Evolutionary conservation across 2,113 vertebrate species (phyloP).

Genomic region (Oreotragus oreotragus): DNA sequence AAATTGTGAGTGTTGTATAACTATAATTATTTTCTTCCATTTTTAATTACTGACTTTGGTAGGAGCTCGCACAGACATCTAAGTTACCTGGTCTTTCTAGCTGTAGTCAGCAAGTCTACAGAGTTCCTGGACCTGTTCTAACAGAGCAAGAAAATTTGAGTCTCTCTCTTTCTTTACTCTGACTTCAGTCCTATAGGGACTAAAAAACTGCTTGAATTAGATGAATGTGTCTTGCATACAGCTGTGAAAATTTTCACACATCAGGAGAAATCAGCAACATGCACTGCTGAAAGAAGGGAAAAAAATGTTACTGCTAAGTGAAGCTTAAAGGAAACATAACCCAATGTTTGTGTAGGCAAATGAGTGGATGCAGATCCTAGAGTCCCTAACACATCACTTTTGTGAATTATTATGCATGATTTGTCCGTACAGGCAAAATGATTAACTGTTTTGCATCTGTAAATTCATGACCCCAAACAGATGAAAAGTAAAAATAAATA

Average conservation of each 20-base stretch:
- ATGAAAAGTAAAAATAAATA: constrained; percentile 27
- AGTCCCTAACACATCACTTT: neutral
- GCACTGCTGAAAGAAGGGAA: neutral
- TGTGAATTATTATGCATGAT: constrained; percentile 9
- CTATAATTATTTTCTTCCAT: neutral
- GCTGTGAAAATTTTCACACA: constrained; percentile 67
- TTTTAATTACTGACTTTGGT: neutral
- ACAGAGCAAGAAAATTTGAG: neutral
- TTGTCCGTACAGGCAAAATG: constrained; percentile 35
- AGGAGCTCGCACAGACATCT: neutral
- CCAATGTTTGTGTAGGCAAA: constrained; percentile 19
- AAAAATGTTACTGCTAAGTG: constrained; percentile 8
- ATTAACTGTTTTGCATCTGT: constrained; percentile 30
- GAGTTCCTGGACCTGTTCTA: neutral
- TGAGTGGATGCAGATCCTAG: constrained; percentile 7
- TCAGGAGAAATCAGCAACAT: constrained; percentile 44
- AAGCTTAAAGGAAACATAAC: constrained; percentile 46
- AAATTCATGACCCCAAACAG: constrained; percentile 38
- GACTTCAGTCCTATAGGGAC: constrained; percentile 9
- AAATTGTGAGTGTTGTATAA: neutral
- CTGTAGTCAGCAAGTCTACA: neutral
- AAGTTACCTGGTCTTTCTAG: neutral
- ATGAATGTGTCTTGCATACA: constrained; percentile 42
- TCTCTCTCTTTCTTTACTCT: constrained; percentile 12
- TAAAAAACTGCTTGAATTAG: constrained; percentile 13